These are phyloP conservation scores for Cryptocephalus primarius DNA, from an alignment of 2,888 invertebrate genomes.

Conservation along the genomic window DNA sequence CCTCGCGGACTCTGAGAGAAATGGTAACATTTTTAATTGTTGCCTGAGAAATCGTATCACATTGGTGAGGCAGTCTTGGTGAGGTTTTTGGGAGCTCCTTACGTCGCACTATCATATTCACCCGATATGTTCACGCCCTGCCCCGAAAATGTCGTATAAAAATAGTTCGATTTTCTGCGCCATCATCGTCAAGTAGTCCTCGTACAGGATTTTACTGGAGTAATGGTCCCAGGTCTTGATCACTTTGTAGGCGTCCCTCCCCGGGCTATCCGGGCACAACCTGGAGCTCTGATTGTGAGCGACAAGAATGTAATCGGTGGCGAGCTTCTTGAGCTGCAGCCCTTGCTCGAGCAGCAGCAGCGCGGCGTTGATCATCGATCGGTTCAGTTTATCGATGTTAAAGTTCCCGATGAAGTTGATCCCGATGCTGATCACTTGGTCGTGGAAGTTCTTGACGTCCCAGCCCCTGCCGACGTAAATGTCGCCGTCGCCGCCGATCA, in stretches of 20 bases:
- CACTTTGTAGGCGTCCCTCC: constrained; percentile 37
- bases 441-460: constrained; percentile 43
- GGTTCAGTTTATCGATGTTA: constrained; percentile 30
- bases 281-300: constrained; percentile 42
- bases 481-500: constrained; percentile 45
- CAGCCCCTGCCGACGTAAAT: constrained; percentile 45
- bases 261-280: constrained; percentile 39
- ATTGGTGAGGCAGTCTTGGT: no score
- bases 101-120: no score
- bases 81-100: no score
- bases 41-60: no score
- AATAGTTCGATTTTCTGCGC: no score
- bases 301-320: constrained; percentile 38
- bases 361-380: constrained; percentile 37
- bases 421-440: constrained; percentile 33
- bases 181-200: no score
- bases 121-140: no score
- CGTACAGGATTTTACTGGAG: not conserved
- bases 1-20: no score
- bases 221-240: constrained; percentile 42
- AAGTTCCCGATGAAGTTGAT: constrained; percentile 43
- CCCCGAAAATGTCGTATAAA: no score
- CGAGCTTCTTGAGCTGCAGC: constrained; percentile 33
- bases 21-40: no score
- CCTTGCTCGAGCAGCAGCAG: constrained; percentile 37